phyloP scores from a whole-genome alignment of 1,140 invertebrate species.

The Hormaphis cornu region DNA sequence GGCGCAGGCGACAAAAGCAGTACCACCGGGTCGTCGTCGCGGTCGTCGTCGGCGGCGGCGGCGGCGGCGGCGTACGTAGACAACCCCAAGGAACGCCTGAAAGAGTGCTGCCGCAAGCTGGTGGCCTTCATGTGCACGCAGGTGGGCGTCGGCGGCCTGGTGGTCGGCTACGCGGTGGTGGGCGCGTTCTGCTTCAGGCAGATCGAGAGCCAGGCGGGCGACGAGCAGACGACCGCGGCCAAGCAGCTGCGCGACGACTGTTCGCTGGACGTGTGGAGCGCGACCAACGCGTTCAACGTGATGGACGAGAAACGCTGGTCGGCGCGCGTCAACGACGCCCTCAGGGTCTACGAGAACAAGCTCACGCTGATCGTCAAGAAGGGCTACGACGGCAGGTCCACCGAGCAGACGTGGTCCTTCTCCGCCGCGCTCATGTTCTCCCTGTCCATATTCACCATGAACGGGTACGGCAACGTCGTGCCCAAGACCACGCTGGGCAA shows the following conservation, averaged over 20 bases:
- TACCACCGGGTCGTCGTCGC: slow-evolving; percentile 27
- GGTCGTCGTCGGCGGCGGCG: slow-evolving; percentile 13
- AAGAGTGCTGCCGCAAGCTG: slow-evolving; percentile 72
- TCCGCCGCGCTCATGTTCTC: slow-evolving; percentile 79
- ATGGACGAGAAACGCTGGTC: slow-evolving; percentile 67
- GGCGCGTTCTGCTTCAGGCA: slow-evolving; percentile 85
- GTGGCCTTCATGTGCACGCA: slow-evolving; percentile 86
- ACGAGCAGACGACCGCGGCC: slow-evolving; percentile 46
- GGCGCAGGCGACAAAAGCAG: slow-evolving; percentile 24
- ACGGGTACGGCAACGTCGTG: slow-evolving; percentile 90
- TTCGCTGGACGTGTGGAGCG: slow-evolving; percentile 60
- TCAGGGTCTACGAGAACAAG: slow-evolving; percentile 60
- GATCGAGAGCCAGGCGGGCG: slow-evolving; percentile 66
- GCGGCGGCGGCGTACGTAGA: neutral
- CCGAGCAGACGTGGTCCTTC: slow-evolving; percentile 68
- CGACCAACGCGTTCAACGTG: slow-evolving; percentile 61
- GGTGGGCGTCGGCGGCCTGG: slow-evolving; percentile 87
- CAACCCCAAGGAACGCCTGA: slow-evolving; percentile 58
- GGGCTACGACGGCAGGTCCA: slow-evolving; percentile 66
- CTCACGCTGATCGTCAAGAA: slow-evolving; percentile 59
- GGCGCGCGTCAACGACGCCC: slow-evolving; percentile 52
- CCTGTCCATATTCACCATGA: slow-evolving; percentile 81
- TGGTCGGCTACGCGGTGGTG: slow-evolving; percentile 88
- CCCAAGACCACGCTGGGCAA: slow-evolving; percentile 86
- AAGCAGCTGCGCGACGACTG: slow-evolving; percentile 46